phyloP scores from a whole-genome alignment of 1,140 invertebrate genomes.

The Drosophila tsacasi region DNA sequence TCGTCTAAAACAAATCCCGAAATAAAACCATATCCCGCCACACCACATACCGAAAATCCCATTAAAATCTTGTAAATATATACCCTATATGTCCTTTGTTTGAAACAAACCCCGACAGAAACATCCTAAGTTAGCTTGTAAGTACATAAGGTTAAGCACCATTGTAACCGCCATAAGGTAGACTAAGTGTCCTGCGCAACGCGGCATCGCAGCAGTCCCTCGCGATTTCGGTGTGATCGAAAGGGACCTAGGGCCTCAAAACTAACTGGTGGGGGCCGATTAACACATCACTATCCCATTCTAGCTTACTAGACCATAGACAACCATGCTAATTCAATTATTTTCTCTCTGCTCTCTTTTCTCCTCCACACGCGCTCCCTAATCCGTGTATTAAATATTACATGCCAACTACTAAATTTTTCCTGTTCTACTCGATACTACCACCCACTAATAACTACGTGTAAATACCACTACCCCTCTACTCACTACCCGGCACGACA shows the following conservation, averaged over 20 bases:
- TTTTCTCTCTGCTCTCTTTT: constrained; percentile 85
- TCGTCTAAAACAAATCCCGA: constrained; percentile 79
- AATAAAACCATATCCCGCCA: constrained; percentile 48
- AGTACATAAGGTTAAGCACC: constrained; percentile 16
- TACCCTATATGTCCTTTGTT: constrained; percentile 83
- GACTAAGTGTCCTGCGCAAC: constrained; percentile 5
- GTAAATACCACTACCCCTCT: constrained; percentile 38
- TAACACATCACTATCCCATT: constrained; percentile 48
- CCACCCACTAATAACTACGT: constrained; percentile 46
- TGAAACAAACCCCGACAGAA: constrained; percentile 53
- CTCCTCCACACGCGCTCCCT: constrained; percentile 80
- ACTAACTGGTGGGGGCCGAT: constrained; percentile 30
- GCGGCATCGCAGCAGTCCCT: constrained; percentile 8
- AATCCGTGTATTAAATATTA: constrained; percentile 58
- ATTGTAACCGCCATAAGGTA: constrained; percentile 12
- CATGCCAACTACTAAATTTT: constrained; percentile 59
- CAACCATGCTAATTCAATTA: constrained; percentile 84
- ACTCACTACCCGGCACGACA: constrained; percentile 39
- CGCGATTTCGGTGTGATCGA: constrained; percentile 59
- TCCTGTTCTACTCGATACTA: constrained; percentile 72
- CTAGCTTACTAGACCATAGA: constrained; percentile 58
- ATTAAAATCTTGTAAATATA: constrained; percentile 74
- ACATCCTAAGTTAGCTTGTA: constrained; percentile 41
- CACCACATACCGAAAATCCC: constrained; percentile 58
- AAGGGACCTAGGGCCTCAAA: constrained; percentile 34